Evolutionary conservation across 2,113 vertebrate species (phyloP), one percentile per base, ranked within the genome.

Genomic region (Stigmatopora nigra): DNA sequence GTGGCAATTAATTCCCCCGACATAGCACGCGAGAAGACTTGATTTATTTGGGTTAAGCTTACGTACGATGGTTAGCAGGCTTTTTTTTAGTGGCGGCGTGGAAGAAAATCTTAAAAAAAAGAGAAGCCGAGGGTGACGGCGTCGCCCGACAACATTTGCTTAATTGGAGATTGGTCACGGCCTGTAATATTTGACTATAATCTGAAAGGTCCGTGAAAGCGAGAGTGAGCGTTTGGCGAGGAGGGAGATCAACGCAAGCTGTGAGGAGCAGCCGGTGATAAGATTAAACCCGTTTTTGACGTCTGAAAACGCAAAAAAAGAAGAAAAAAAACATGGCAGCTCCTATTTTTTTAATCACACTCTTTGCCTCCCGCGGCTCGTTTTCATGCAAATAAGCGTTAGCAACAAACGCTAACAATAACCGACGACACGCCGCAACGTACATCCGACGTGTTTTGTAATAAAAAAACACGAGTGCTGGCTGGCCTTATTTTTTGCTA

Each of bases 81-180:
- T 83, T 85, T n/a, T n/a, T n/a, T n/a, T n/a, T 81, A 80, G 76
- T 68, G 65, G 76, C 76, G 84, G 79, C n/a, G n/a, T n/a, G n/a
- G 76, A 76, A 76, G 63, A 84, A 84, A 84, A 86, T 80, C 83
- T 69, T 83, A 85, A 84, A 86, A 87, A 74, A 77, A 84, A 82
- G 84, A 88, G 84, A 81, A 89, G 86, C 86, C 85, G 83, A 72
- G 81, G 80, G 84, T 84, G 84, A 83, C 84, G 87, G 76, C 81
- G 82, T 88, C 87, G 78, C 79, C 79, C 82, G 72, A 86, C 85
- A 89, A 89, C 86, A 89, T 86, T 86, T 84, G 89, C 85, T 88
- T 90, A 90, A 90, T 90, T 90, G 88, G 82, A 86, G 88, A 90
- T 89, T 86, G 87, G 89, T 88, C 88, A 90, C 78, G 81, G 82